These are phyloP conservation scores for Cyclura pinguis DNA, from an alignment of 2,797 vertebrate species.

Conservation along the genomic window DNA sequence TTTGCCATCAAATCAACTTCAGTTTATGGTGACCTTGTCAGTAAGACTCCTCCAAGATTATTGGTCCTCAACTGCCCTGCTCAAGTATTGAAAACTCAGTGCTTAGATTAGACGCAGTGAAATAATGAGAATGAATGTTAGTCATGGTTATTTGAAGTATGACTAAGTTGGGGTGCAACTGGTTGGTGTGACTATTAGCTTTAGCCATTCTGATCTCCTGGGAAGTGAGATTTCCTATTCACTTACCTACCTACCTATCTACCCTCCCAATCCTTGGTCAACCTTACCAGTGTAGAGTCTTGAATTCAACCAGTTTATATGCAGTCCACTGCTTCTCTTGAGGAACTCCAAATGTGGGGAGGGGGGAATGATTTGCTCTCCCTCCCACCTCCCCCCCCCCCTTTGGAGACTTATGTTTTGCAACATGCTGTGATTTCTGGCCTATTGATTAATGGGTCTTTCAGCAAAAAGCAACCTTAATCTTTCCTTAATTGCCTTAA, in stretches of 20 bases:
- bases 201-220: background rate
- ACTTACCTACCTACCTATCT: background rate
- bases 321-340: slow-evolving; percentile 11
- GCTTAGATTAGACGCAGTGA: background rate
- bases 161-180: background rate
- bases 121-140: background rate
- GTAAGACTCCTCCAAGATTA: too few relatives aligned
- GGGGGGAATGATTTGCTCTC: slow-evolving; percentile 53
- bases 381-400: background rate
- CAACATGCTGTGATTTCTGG: slow-evolving; percentile 82
- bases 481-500: slow-evolving; percentile 86
- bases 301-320: background rate
- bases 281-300: background rate
- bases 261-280: background rate
- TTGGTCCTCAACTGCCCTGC: too few relatives aligned
- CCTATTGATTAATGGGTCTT: slow-evolving; percentile 84
- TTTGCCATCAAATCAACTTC: too few relatives aligned
- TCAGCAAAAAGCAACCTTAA: slow-evolving; percentile 82
- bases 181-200: background rate
- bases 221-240: background rate
- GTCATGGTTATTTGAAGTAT: background rate
- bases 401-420: slow-evolving; percentile 75
- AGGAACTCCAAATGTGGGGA: slow-evolving; percentile 21
- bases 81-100: too few relatives aligned
- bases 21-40: too few relatives aligned